A percentile compares a stretch with the other conserved stretches of the same genome.
Evolutionary conservation across 2,888 invertebrate species (phyloP).

Genomic region (Argyresthia albistria): DNA sequence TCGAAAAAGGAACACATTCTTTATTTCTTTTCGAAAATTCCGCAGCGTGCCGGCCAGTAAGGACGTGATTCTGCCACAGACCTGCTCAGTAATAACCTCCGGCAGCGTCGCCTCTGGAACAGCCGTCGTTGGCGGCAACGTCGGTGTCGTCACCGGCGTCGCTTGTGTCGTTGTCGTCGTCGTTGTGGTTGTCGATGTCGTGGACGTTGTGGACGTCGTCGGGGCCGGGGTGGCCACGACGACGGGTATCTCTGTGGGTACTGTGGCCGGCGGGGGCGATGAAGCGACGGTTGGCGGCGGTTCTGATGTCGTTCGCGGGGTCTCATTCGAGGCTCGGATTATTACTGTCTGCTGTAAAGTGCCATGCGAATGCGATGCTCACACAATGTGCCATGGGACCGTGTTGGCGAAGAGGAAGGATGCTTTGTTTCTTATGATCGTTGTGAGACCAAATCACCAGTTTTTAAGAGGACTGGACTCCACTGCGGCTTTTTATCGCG

Average conservation of each 20-base stretch:
- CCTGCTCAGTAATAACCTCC: slow-evolving; percentile 48
- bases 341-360: slow-evolving; percentile 69
- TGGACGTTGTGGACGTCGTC: slow-evolving; percentile 21
- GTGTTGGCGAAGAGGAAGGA: background rate
- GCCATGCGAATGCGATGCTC: slow-evolving; percentile 66
- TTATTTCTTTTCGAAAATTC: too few species aligned
- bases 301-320: slow-evolving; percentile 39
- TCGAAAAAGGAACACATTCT: too few species aligned
- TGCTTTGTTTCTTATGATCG: too few species aligned
- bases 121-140: slow-evolving; percentile 13
- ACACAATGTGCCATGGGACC: slow-evolving; percentile 41
- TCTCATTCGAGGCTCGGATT: slow-evolving; percentile 61
- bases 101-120: slow-evolving; percentile 40
- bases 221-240: slow-evolving; percentile 20
- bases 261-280: slow-evolving; percentile 20
- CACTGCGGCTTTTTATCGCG: too few species aligned
- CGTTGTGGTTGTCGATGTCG: slow-evolving; percentile 21
- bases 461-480: too few species aligned
- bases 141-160: slow-evolving; percentile 3
- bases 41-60: too few species aligned
- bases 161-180: slow-evolving; percentile 11
- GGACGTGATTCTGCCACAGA: slow-evolving; percentile 22
- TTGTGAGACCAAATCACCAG: too few species aligned
- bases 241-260: slow-evolving; percentile 20
- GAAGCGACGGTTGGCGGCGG: slow-evolving; percentile 9